Evolutionary conservation across 2,113 vertebrate species (phyloP).

Genomic region (Tonatia bakeri): DNA sequence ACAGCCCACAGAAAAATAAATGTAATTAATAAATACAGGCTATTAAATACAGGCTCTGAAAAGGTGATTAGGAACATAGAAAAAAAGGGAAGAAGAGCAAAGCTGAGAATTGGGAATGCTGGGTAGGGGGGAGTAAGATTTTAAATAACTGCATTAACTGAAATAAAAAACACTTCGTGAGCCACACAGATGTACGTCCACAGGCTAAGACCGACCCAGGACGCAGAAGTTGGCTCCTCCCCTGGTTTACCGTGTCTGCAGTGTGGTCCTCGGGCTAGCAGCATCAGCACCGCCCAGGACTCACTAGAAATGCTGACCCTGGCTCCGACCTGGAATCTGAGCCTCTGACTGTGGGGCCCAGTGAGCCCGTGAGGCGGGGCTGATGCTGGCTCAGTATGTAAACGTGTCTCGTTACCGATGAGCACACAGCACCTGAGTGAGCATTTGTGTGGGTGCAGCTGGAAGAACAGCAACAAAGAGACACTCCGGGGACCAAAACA

Average conservation of each 20-base stretch:
- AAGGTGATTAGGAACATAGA: not conserved
- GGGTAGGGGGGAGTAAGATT: not conserved
- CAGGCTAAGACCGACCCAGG: not conserved
- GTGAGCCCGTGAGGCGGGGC: not conserved
- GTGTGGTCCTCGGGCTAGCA: no score
- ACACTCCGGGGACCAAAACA: not conserved
- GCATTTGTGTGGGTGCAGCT: fast-evolving
- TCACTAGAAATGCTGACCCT: not conserved
- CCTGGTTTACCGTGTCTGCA: not conserved
- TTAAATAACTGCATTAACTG: not conserved
- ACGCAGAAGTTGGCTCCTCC: not conserved
- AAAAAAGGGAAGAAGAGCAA: not conserved
- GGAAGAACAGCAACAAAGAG: not conserved
- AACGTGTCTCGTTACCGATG: fast-evolving
- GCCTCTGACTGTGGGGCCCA: not conserved
- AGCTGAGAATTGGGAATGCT: not conserved
- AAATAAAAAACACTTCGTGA: not conserved
- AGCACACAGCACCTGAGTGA: not conserved
- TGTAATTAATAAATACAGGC: not conserved
- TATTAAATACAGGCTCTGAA: not conserved
- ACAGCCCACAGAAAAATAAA: not conserved
- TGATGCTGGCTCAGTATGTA: not conserved
- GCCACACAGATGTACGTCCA: not conserved
- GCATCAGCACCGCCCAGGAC: not conserved
- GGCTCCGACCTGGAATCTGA: not conserved